A percentile compares a stretch with the other conserved stretches of the same genome.
Evolutionary conservation across 2,888 invertebrate species (phyloP).

Genomic region (Luffia ferchaultella): DNA sequence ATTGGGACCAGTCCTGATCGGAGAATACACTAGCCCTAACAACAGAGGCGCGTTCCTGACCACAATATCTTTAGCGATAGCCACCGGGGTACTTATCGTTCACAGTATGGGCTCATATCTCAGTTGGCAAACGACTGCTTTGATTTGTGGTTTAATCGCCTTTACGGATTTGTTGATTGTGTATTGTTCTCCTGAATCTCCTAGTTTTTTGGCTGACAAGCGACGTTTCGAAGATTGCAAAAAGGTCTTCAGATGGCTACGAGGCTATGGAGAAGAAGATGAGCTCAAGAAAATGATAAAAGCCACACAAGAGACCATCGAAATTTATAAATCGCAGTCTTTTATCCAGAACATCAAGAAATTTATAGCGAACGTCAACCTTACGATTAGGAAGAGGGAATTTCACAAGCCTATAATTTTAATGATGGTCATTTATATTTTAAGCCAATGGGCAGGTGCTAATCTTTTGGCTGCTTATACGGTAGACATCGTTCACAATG

Average conservation of each 20-base stretch:
- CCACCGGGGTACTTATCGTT: constrained; percentile 61
- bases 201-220: constrained; percentile 67
- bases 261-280: constrained; percentile 50
- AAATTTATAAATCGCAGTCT: constrained; percentile 20
- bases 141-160: constrained; percentile 45
- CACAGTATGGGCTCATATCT: constrained; percentile 68
- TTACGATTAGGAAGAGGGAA: constrained; percentile 27
- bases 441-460: constrained; percentile 34
- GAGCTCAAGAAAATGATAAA: constrained; percentile 36
- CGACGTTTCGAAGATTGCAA: constrained; percentile 60
- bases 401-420: constrained; percentile 38
- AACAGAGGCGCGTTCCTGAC: constrained; percentile 66
- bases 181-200: constrained; percentile 64
- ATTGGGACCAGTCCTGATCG: constrained; percentile 51
- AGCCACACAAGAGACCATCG: constrained; percentile 28
- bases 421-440: constrained; percentile 32
- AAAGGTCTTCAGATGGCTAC: constrained; percentile 59
- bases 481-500: constrained; percentile 32
- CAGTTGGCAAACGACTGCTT: constrained; percentile 59
- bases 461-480: constrained; percentile 32
- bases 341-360: constrained; percentile 21
- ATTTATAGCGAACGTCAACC: constrained; percentile 23
- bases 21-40: constrained; percentile 60
- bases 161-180: constrained; percentile 41
- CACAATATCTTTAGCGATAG: constrained; percentile 59